Base-by-base conservation (phyloP, 2,888 invertebrate genomes). In the Electrophaes corylata region DNA sequence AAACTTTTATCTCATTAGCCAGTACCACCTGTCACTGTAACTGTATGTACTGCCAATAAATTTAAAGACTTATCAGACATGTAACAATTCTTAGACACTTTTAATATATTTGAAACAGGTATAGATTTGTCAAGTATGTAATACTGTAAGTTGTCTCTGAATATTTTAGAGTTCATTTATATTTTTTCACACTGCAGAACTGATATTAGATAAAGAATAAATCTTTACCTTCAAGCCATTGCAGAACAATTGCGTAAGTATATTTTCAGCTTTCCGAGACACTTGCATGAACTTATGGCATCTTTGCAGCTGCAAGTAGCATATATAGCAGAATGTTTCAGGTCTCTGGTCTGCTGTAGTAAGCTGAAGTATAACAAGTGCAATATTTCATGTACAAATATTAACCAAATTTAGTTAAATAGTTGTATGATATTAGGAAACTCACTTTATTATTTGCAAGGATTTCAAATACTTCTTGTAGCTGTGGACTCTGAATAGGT, bases 361-460 rank as follows among this genome's bases (percentile, higher is more conserved):
- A 4, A 60, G 51, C 60, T 60, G 48, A 44, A 55, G 52, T 16
- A 37, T 12, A 33, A 33, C 2, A 33, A 2, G 33, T 12, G 3
- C 4, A 33, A 33, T n/a, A n/a, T 12, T 10, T 1, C 26, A 29
- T n/a, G n/a, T n/a, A n/a, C n/a, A n/a, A n/a, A n/a, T n/a, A n/a
- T n/a, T n/a, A n/a, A n/a, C n/a, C n/a, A n/a, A n/a, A n/a, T n/a
- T n/a, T n/a, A n/a, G 26, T 26, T 6, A 6, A 3, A 3, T 16
- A 44, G 4, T 4, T 6, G 19, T 20, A 44, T 4, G 11, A 11
- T 12, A 8, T 12, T 11, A 26, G 8, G 8, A 43, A 16, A 50
- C 51, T 51, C 11, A 60, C 60, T 48, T 52, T 60, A 44, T 47
- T 52, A 39, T 52, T 48, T 14, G 60, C 37, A 33, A 60, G 43